phyloP scores from a whole-genome alignment of 2,797 vertebrate genomes.

The Telmatherina bonti region DNA sequence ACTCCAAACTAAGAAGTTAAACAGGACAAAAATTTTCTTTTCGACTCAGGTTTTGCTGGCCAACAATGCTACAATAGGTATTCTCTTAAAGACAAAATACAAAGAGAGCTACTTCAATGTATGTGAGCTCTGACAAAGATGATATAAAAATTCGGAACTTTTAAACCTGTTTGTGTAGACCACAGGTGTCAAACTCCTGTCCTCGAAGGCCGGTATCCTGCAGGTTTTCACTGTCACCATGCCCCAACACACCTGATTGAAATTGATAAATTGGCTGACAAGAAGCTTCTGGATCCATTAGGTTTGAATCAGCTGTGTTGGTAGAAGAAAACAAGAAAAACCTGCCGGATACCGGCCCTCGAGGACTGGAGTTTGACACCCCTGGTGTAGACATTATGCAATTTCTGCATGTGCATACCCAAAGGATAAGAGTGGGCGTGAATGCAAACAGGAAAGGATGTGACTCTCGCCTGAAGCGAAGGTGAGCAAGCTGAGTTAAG shows the following conservation, averaged over 20 bases:
- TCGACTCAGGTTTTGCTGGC: fast-evolving
- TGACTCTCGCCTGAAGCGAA: neutral
- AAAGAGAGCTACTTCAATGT: slow-evolving; percentile 40
- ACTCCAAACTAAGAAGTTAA: fast-evolving
- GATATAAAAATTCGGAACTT: neutral
- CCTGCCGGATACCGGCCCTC: too few species aligned
- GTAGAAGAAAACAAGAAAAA: too few species aligned
- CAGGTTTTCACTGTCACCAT: too few species aligned
- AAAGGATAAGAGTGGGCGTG: neutral
- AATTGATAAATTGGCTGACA: too few species aligned
- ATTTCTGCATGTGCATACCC: neutral
- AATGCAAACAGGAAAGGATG: neutral
- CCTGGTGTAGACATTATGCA: slow-evolving; percentile 10
- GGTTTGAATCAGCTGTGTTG: too few species aligned
- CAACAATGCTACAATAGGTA: neutral
- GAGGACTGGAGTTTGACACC: too few species aligned
- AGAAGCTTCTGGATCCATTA: too few species aligned
- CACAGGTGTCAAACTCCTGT: too few species aligned
- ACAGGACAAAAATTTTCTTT: neutral
- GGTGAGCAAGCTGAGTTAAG: neutral
- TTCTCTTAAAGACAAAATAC: neutral
- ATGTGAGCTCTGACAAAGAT: slow-evolving; percentile 28
- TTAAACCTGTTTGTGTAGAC: neutral
- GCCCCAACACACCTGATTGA: too few species aligned
- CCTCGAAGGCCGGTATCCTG: too few species aligned